phyloP scores from a whole-genome alignment of 2,888 invertebrate species.

The Rhamnusium bicolor region DNA sequence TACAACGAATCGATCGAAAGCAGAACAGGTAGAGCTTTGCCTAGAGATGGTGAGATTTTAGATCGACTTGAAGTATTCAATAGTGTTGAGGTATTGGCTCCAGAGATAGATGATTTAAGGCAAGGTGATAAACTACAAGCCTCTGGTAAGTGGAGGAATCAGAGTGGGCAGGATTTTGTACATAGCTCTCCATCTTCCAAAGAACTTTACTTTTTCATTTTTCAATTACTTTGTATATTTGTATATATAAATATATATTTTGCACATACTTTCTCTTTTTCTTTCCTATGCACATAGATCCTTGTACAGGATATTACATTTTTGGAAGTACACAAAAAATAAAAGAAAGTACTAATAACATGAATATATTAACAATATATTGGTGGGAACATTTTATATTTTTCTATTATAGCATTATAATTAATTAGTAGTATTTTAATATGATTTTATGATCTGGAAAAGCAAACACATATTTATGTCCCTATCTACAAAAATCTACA shows the following conservation, averaged over 20 bases:
- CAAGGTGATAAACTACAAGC: constrained; percentile 48
- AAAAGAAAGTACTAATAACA: too few relatives aligned
- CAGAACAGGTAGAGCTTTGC: constrained; percentile 67
- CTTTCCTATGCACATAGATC: constrained; percentile 34
- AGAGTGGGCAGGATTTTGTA: constrained; percentile 44
- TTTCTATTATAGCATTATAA: too few relatives aligned
- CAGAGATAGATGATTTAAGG: constrained; percentile 80
- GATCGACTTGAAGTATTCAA: constrained; percentile 84
- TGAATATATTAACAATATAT: too few relatives aligned
- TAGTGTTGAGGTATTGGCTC: constrained; percentile 85
- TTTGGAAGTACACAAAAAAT: neutral
- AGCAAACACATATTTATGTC: too few relatives aligned
- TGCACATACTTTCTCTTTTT: constrained; percentile 33
- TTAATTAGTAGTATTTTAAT: too few relatives aligned
- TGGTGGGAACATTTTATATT: too few relatives aligned
- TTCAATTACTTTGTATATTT: constrained; percentile 25
- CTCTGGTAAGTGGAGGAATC: constrained; percentile 56
- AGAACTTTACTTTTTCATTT: neutral
- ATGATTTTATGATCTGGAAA: too few relatives aligned
- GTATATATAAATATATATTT: constrained; percentile 32
- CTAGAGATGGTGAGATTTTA: constrained; percentile 75
- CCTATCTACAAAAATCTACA: too few relatives aligned
- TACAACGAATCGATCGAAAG: constrained; percentile 59
- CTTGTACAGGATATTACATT: constrained; percentile 4
- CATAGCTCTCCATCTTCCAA: constrained; percentile 41